Evolutionary conservation across 2,113 vertebrate genomes (phyloP).

Genomic region (Muntiacus reevesi): DNA sequence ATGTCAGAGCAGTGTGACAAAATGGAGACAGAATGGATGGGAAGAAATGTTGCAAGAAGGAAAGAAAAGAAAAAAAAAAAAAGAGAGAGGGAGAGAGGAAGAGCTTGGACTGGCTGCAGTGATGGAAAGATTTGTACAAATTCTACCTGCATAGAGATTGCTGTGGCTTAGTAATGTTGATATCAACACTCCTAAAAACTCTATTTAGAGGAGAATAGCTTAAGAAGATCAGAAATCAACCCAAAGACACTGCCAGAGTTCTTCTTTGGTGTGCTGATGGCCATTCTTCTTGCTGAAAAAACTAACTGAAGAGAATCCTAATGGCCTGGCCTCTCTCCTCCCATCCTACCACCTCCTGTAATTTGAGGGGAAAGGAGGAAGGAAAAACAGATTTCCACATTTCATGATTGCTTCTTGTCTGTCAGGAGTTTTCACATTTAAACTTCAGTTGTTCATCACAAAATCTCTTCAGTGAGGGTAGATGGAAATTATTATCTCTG

Average conservation of each 20-base stretch:
- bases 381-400: background rate
- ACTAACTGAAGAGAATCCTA: background rate
- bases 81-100: background rate
- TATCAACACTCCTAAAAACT: background rate
- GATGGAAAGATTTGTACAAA: background rate
- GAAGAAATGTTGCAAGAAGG: background rate
- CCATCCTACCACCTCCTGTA: background rate
- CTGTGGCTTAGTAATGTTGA: background rate
- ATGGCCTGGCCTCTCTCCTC: background rate
- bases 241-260: background rate
- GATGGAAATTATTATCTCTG: background rate
- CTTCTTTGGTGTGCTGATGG: background rate
- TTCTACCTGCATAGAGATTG: background rate
- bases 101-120: background rate
- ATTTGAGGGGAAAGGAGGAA: background rate
- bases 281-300: background rate
- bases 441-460: background rate
- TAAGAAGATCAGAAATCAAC: background rate
- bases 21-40: fast-evolving
- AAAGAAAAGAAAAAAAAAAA: background rate
- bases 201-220: background rate
- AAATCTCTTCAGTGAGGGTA: background rate
- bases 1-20: background rate
- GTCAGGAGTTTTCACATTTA: background rate
- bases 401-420: background rate